Evolutionary conservation across 2,797 vertebrate genomes (phyloP), one percentile per base, ranked within the genome.

Genomic region (Coregonus suidteri): DNA sequence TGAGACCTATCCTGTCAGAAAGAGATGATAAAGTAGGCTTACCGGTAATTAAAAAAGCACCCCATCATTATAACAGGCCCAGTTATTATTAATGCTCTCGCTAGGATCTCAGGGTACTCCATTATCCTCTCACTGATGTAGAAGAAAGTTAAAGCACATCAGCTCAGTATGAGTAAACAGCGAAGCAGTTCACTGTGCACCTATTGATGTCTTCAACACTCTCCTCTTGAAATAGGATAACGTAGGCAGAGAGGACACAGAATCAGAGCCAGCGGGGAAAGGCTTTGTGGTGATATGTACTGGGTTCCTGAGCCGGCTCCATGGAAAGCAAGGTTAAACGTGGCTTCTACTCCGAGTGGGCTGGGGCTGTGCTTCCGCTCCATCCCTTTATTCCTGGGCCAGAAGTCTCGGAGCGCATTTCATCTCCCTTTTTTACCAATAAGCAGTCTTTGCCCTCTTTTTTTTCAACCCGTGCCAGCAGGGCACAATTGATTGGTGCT

Each of bases 351-450:
- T 15, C 18, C 13, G 64, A 74, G 82, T 78, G 64, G 80, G 78
- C 73, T 35, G 47, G 35, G 56, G 41, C 34, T 59, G 66, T 7
- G 31, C 53, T 75, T 68, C 54, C 30, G 35, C 65, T 79, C n/a
- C 25, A 52, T 69, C 52, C 80, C 76, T 85, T 78, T 69, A 67
- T 83, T 84, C 75, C 62, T 62, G 77, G 65, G 69, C 80, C 77
- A 76, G 68, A 3, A 73, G 74, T 71, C 80, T 84, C 79, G 78
- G 20, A 83, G 71, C 69, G 66, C 80, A 85, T 88, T 88, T 75
- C 77, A 77, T 84, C 81, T 82, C 67, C 73, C 62, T 80, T 76
- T 76, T 35, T 67, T 11, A 92, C 93, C 91, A 84, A 90, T 93
- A 88, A 59, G 34, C 74, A 73, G 71, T 82, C 85, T 88, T 84